Percentiles rank a stretch among this genome's conserved stretches.
Conservation (phyloP, 2,797 vertebrate genomes). For the Clarias pachynema region DNA sequence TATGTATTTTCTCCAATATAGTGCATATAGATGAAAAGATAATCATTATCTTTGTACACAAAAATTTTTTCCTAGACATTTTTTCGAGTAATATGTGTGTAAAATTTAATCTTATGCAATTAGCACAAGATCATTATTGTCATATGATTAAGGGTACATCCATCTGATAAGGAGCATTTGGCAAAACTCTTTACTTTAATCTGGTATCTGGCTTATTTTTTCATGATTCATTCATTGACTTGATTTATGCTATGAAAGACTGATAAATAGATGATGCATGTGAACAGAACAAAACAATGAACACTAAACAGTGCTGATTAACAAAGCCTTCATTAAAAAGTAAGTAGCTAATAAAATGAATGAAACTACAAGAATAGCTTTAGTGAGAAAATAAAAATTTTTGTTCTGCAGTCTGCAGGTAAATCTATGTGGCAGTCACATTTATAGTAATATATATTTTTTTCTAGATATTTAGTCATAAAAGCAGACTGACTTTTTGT, state of each 20-base stretch:
- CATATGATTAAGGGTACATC: neutral
- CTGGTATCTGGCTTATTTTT: neutral
- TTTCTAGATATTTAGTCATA: neutral
- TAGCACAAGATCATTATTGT: neutral
- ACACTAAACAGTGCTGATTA: too few relatives aligned
- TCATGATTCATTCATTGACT: neutral
- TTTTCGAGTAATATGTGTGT: neutral
- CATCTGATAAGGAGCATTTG: neutral
- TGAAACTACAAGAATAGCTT: neutral
- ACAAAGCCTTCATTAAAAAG: neutral
- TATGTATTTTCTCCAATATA: neutral
- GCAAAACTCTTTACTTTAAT: neutral
- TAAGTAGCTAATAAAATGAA: neutral
- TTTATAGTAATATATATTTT: neutral
- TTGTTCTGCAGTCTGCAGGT: neutral
- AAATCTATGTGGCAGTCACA: neutral
- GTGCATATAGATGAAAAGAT: slow-evolving; percentile 13
- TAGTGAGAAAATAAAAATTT: too few relatives aligned
- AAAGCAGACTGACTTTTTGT: neutral
- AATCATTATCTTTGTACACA: neutral
- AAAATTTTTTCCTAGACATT: neutral
- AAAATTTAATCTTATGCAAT: neutral
- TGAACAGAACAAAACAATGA: neutral
- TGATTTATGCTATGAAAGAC: neutral
- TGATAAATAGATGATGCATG: neutral